Conservation (phyloP, 2,113 vertebrate genomes). For the Leiothrix lutea region DNA sequence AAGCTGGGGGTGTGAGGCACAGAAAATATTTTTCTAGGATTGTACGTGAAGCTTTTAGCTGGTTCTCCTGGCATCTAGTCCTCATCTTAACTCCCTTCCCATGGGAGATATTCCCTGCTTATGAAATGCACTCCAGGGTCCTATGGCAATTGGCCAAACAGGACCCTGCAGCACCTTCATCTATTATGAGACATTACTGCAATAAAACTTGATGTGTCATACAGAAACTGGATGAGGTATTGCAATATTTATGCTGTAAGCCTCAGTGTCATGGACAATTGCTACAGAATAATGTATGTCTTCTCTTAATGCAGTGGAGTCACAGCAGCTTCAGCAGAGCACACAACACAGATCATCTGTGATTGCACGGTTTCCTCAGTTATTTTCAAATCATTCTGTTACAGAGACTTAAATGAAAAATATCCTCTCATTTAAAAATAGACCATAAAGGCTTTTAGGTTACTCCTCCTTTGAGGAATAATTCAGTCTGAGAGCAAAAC, state of each 20-base stretch:
- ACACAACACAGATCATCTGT: slow-evolving; percentile 7
- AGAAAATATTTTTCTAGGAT: neutral
- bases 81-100: neutral
- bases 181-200: slow-evolving; percentile 55
- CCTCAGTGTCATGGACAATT: slow-evolving; percentile 59
- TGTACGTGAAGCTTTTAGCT: neutral
- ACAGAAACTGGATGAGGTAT: slow-evolving; percentile 54
- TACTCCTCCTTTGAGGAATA: slow-evolving; percentile 2
- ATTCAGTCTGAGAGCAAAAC: neutral
- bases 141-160: slow-evolving; percentile 49
- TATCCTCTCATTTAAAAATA: slow-evolving; percentile 11
- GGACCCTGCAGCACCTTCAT: slow-evolving; percentile 59
- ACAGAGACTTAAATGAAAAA: slow-evolving; percentile 24
- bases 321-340: slow-evolving; percentile 19
- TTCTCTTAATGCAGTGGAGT: slow-evolving; percentile 43
- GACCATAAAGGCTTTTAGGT: neutral
- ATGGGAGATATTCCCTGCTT: slow-evolving; percentile 22
- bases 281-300: slow-evolving; percentile 57
- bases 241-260: slow-evolving; percentile 65
- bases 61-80: slow-evolving; percentile 16
- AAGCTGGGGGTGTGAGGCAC: neutral
- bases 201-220: slow-evolving; percentile 58
- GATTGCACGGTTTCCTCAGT: slow-evolving; percentile 19
- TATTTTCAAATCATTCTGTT: slow-evolving; percentile 30
- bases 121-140: slow-evolving; percentile 35